These are phyloP conservation scores for Gortyna flavago DNA, from an alignment of 2,888 invertebrate genomes.

Conservation along the genomic window DNA sequence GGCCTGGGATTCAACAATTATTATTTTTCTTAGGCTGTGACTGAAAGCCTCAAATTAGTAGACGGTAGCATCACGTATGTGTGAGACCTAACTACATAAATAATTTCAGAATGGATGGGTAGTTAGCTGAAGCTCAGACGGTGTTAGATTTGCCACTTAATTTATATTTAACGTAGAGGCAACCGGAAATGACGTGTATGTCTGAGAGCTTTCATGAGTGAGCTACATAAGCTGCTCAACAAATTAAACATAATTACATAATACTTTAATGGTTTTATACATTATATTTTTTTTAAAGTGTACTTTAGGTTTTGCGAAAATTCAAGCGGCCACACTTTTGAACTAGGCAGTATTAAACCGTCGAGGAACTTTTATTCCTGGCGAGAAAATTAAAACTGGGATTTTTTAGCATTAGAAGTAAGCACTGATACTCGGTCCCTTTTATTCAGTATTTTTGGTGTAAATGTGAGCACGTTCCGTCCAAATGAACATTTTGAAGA, in stretches of 20 bases:
- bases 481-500: conserved; percentile 60
- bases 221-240: conserved; percentile 2
- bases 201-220: conserved; percentile 31
- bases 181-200: conserved; percentile 27
- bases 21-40: neutral
- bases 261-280: conserved; percentile 6
- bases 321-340: conserved; percentile 57
- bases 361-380: conserved; percentile 52
- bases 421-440: conserved; percentile 58
- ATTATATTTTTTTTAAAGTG: no score
- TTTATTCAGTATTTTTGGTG: conserved; percentile 60
- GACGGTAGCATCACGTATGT: neutral
- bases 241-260: conserved; percentile 19
- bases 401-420: conserved; percentile 61
- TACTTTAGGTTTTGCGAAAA: conserved; percentile 57
- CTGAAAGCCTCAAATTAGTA: neutral
- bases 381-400: conserved; percentile 66
- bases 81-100: neutral
- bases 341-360: conserved; percentile 53
- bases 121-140: conserved; percentile 1
- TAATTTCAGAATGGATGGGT: conserved; percentile 4
- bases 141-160: conserved; percentile 22
- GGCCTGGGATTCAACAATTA: neutral
- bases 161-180: conserved; percentile 17
- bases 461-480: conserved; percentile 59